Conservation (phyloP, 2,797 vertebrate genomes). For the Sebastiscus albofasciatus region DNA sequence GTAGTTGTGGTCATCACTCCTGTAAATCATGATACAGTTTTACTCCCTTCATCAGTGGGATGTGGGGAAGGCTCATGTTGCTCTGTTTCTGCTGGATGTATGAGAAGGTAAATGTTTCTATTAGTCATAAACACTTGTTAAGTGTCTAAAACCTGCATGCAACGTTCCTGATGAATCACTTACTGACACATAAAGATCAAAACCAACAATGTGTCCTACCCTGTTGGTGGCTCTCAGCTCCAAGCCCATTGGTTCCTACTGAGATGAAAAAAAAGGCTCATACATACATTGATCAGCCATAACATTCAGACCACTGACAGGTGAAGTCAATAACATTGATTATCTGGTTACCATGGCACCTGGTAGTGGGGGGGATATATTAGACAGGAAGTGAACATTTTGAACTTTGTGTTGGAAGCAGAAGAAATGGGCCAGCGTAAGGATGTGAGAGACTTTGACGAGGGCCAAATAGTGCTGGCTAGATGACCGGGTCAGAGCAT, state of each 20-base stretch:
- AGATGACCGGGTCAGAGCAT: fast-evolving
- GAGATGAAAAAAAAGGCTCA: no score
- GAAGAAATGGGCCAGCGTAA: no score
- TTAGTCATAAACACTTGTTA: not conserved
- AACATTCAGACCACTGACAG: no score
- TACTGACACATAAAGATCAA: no score
- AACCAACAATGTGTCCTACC: not conserved
- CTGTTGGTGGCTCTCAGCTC: no score
- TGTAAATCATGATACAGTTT: not conserved
- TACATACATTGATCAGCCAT: no score
- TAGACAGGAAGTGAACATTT: no score
- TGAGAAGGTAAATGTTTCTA: not conserved
- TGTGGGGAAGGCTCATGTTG: not conserved
- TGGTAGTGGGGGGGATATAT: no score
- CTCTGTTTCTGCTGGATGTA: not conserved
- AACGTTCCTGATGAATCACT: not conserved
- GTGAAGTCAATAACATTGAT: no score
- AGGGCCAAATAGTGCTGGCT: fast-evolving
- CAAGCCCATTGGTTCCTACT: no score
- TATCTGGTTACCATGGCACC: no score
- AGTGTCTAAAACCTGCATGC: not conserved
- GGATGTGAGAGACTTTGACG: fast-evolving
- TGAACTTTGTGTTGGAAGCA: no score
- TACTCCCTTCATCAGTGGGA: not conserved
- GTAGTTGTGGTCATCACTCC: not conserved